A percentile compares a stretch with the other conserved stretches of the same genome.
Evolutionary conservation across 2,888 invertebrate genomes (phyloP).

Genomic region (Caenorhabditis zanzibari): DNA sequence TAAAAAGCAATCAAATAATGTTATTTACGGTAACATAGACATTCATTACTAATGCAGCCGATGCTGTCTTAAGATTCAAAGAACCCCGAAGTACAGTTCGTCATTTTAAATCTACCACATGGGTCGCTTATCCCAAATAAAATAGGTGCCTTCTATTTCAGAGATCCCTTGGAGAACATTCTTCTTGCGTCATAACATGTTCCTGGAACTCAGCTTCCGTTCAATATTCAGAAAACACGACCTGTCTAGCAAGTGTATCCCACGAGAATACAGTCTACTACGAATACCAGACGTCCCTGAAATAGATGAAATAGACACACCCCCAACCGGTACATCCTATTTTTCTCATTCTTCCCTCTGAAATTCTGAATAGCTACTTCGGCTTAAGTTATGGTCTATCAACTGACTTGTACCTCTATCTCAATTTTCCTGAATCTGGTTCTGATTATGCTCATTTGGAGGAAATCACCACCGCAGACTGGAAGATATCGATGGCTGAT

Average conservation of each 20-base stretch:
- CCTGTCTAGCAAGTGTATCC: background rate
- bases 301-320: background rate
- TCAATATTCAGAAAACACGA: too few relatives aligned
- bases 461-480: conserved; percentile 32
- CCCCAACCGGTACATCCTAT: background rate
- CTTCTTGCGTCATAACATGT: background rate
- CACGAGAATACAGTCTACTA: background rate
- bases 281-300: background rate
- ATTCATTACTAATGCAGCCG: too few relatives aligned
- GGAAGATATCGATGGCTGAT: conserved; percentile 42
- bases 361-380: too few relatives aligned
- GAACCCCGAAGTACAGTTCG: too few relatives aligned
- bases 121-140: too few relatives aligned
- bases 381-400: background rate
- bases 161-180: too few relatives aligned
- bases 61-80: too few relatives aligned
- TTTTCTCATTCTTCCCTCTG: background rate
- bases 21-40: too few relatives aligned
- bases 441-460: conserved; percentile 29
- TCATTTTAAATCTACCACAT: too few relatives aligned
- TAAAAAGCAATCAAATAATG: too few relatives aligned
- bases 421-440: conserved; percentile 14
- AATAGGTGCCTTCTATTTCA: too few relatives aligned
- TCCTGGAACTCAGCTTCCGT: background rate
- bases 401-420: conserved; percentile 34